Evolutionary conservation across 1,140 invertebrate species (phyloP).

Genomic region (Bradysia coprophila): DNA sequence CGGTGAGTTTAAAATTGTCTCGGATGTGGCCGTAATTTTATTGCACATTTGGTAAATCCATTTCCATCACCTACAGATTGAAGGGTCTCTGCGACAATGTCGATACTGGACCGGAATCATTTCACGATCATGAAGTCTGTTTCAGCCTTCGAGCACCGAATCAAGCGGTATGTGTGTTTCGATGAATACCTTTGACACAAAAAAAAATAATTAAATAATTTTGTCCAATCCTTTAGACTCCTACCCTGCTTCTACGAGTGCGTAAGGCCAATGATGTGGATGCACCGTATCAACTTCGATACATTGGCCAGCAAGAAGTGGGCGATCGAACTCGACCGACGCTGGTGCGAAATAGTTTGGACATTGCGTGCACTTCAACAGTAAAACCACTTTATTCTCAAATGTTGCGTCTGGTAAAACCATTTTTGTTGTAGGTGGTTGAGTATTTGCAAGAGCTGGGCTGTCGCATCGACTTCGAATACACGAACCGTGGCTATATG

Average conservation of each 20-base stretch:
- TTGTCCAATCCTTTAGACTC: no score
- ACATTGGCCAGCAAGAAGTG: slow-evolving; percentile 77
- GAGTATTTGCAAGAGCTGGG: slow-evolving; percentile 88
- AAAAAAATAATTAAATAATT: no score
- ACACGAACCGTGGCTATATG: slow-evolving; percentile 83
- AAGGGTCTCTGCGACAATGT: slow-evolving; percentile 88
- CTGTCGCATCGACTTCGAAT: slow-evolving; percentile 82
- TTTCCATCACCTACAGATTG: slow-evolving; percentile 23
- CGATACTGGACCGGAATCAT: slow-evolving; percentile 74
- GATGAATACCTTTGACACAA: no score
- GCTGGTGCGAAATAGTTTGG: slow-evolving; percentile 75
- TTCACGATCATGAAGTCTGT: slow-evolving; percentile 79
- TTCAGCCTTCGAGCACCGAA: slow-evolving; percentile 50
- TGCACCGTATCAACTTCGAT: slow-evolving; percentile 72
- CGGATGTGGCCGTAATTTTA: no score
- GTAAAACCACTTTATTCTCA: no score
- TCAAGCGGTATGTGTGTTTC: slow-evolving; percentile 21
- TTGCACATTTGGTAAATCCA: neutral
- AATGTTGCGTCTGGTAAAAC: no score
- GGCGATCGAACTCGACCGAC: slow-evolving; percentile 78
- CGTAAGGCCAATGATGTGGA: slow-evolving; percentile 51
- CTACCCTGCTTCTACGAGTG: slow-evolving; percentile 51
- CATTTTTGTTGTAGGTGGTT: no score
- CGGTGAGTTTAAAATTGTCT: slow-evolving; percentile 29
- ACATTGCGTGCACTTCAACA: slow-evolving; percentile 76